phyloP scores from a whole-genome alignment of 2,888 invertebrate genomes.

The Nomada hirtipes region DNA sequence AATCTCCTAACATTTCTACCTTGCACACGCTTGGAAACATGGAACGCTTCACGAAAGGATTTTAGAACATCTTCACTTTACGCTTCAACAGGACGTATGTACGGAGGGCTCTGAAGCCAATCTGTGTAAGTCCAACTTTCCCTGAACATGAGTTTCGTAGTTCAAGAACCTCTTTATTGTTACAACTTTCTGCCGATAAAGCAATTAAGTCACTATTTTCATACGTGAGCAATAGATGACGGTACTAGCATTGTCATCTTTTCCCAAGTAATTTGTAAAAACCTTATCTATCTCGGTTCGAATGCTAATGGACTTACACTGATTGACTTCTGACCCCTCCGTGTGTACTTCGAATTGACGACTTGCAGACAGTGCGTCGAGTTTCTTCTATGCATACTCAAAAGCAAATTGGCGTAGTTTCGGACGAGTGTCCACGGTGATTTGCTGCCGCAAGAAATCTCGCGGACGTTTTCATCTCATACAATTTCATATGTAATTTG shows the following conservation, averaged over 20 bases:
- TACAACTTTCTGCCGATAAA: too few relatives aligned
- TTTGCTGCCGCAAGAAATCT: not conserved
- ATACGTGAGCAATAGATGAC: too few relatives aligned
- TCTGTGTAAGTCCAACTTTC: too few relatives aligned
- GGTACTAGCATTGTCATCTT: too few relatives aligned
- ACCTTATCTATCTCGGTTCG: too few relatives aligned
- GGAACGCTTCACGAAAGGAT: conserved; percentile 16
- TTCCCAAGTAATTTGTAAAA: too few relatives aligned
- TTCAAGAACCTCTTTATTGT: not conserved
- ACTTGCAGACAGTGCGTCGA: conserved; percentile 1
- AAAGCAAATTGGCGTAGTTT: not conserved
- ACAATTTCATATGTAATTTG: not conserved
- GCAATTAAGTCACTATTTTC: too few relatives aligned
- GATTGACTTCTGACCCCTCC: too few relatives aligned
- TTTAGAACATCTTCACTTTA: conserved; percentile 13
- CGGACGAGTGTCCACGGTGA: too few relatives aligned
- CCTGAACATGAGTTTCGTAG: not conserved
- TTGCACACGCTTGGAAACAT: not conserved
- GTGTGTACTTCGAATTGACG: not conserved
- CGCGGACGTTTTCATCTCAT: conserved; percentile 5
- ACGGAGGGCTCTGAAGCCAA: too few relatives aligned
- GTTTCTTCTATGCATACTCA: conserved; percentile 6
- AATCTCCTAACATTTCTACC: not conserved
- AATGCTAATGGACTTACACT: too few relatives aligned
- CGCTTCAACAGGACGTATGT: not conserved